Conservation (phyloP, 2,113 vertebrate genomes). For the Lanius collurio region DNA sequence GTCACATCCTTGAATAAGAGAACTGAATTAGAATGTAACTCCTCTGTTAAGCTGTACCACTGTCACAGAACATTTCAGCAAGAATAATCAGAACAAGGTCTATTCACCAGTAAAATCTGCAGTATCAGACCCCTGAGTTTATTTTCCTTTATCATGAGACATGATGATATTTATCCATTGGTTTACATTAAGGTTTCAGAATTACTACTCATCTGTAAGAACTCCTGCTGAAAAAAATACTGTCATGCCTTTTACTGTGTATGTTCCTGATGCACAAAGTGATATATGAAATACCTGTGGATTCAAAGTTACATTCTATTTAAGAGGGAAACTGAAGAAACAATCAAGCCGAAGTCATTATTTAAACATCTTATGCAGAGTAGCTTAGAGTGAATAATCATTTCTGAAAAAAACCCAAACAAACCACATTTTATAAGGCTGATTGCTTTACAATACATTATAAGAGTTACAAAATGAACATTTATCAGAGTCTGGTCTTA, state of each 20-base stretch:
- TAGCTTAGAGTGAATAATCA: neutral
- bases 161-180: neutral
- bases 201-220: neutral
- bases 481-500: neutral
- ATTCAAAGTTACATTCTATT: neutral
- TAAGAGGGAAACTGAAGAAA: neutral
- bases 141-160: neutral
- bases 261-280: neutral
- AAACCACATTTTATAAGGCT: neutral
- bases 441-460: neutral
- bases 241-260: fast-evolving
- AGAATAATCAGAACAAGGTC: neutral
- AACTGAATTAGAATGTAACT: neutral
- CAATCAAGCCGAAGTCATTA: neutral
- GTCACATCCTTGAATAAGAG: neutral
- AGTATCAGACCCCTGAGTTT: neutral
- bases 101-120: neutral
- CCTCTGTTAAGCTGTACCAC: neutral
- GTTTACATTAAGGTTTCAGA: neutral
- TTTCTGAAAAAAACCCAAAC: neutral
- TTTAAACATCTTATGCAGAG: neutral
- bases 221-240: neutral
- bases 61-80: neutral
- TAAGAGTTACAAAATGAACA: neutral
- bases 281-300: constrained; percentile 30